Percentiles rank a stretch among this genome's conserved stretches.
phyloP scores from a whole-genome alignment of 2,797 vertebrate species.

The Gymnoscopelus braueri region DNA sequence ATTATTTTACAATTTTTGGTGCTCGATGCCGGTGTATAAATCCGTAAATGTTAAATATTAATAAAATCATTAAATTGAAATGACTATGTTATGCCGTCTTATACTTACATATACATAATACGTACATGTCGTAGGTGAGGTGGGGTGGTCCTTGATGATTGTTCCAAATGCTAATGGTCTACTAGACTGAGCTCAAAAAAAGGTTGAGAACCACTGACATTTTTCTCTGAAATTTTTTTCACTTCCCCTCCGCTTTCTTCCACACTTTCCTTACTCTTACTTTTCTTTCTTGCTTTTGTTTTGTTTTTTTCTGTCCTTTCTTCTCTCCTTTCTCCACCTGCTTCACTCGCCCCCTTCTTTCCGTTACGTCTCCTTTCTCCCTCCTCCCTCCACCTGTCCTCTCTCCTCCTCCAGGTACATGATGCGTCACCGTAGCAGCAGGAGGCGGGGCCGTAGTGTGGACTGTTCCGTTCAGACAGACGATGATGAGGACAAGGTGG shows the following conservation, averaged over 20 bases:
- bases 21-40: too few species aligned
- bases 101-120: too few species aligned
- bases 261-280: neutral
- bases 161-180: too few species aligned
- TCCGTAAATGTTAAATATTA: too few species aligned
- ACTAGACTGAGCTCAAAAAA: too few species aligned
- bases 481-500: conserved; percentile 90
- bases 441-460: conserved; percentile 88
- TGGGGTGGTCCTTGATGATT: too few species aligned
- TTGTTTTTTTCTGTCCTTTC: neutral
- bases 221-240: too few species aligned
- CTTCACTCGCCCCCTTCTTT: neutral
- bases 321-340: neutral
- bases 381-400: neutral
- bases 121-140: too few species aligned
- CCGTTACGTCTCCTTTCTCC: neutral
- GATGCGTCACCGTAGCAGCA: conserved; percentile 87
- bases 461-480: conserved; percentile 98
- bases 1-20: too few species aligned
- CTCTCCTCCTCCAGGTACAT: conserved; percentile 77
- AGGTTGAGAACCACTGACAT: too few species aligned
- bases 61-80: too few species aligned
- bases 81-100: too few species aligned
- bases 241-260: neutral
- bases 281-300: neutral